A percentile compares a stretch with the other conserved stretches of the same genome.
Evolutionary conservation across 2,113 vertebrate species (phyloP).

Genomic region (Alethe castanea): DNA sequence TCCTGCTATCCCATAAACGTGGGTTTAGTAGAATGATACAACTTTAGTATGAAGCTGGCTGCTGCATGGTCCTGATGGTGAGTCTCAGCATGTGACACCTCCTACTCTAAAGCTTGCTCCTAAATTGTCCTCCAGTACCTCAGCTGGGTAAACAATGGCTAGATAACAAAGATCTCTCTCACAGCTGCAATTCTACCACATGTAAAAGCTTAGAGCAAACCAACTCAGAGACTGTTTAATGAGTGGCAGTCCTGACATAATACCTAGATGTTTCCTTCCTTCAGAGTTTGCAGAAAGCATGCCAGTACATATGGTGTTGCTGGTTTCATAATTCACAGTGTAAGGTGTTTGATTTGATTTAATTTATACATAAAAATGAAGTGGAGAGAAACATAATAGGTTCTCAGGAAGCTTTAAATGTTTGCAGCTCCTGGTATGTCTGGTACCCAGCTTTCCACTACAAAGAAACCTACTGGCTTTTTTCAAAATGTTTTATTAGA

Average conservation of each 20-base stretch:
- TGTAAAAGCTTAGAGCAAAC: neutral
- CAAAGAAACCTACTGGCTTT: accelerated
- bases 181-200: neutral
- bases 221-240: neutral
- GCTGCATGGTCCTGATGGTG: neutral
- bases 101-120: neutral
- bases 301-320: neutral
- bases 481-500: neutral
- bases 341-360: neutral
- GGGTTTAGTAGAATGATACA: neutral
- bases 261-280: neutral
- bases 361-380: neutral
- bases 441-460: neutral
- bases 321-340: neutral
- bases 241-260: neutral
- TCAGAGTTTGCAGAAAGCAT: neutral
- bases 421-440: neutral
- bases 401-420: neutral
- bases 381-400: neutral
- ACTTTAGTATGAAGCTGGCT: neutral
- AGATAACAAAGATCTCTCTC: neutral
- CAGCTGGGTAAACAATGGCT: neutral
- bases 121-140: neutral
- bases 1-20: neutral
- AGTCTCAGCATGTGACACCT: neutral